Conservation (phyloP, 2,113 vertebrate genomes). For the Amazona vittata region DNA sequence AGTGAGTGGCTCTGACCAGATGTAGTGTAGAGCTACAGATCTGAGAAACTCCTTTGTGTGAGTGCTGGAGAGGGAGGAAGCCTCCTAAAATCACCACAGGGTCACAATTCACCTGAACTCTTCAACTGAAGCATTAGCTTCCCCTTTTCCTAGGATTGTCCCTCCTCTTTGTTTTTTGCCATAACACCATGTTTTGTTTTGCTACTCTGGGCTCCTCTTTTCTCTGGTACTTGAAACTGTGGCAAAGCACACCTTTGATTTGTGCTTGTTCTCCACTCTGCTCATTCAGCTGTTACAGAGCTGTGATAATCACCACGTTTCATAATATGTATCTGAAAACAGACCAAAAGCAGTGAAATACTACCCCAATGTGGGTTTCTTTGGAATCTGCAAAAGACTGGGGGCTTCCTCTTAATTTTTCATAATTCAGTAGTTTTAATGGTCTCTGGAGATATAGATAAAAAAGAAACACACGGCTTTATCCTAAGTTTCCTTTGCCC, state of each 20-base stretch:
- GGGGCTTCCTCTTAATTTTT: not conserved
- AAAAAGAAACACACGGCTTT: not conserved
- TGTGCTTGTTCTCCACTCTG: not conserved
- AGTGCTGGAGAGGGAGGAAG: not conserved
- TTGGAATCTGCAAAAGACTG: not conserved
- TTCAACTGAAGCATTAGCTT: not conserved
- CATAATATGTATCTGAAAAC: not conserved
- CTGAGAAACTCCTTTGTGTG: not conserved
- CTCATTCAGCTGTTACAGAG: not conserved
- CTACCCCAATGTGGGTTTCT: not conserved
- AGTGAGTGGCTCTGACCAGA: not conserved
- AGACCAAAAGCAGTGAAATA: not conserved
- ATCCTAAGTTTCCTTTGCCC: not conserved
- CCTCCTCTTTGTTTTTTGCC: not conserved
- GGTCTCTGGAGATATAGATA: not conserved
- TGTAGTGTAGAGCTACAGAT: fast-evolving
- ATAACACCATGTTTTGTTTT: not conserved
- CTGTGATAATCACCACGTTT: not conserved
- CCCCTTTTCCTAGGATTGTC: not conserved
- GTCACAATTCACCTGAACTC: not conserved
- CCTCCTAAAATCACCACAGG: not conserved
- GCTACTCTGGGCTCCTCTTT: not conserved
- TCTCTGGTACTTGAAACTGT: not conserved
- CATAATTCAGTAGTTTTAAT: not conserved
- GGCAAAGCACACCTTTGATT: not conserved